Percentiles rank a stretch among this genome's conserved stretches.
Evolutionary conservation across 2,113 vertebrate genomes (phyloP).

Genomic region (Daphoenositta chrysoptera): DNA sequence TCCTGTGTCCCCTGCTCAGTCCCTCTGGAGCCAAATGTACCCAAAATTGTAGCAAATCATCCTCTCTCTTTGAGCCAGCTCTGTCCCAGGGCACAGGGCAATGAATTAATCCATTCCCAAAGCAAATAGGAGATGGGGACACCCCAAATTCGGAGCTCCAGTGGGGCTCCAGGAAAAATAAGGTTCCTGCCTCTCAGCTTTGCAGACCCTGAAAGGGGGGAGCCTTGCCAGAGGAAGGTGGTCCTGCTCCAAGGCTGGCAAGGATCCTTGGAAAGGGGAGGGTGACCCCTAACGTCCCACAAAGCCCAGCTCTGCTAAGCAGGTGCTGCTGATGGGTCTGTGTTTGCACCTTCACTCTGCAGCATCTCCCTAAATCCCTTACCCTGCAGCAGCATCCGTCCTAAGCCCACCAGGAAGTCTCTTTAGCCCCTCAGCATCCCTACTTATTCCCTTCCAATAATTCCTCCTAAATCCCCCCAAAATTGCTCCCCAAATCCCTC

Average conservation of each 20-base stretch:
- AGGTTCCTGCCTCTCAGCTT: not conserved
- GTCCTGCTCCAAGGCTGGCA: not conserved
- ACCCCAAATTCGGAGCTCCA: rapidly evolving
- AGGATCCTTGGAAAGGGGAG: not conserved
- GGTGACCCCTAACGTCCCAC: not conserved
- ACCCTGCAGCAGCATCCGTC: not conserved
- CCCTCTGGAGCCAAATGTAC: not conserved
- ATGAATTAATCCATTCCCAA: not conserved
- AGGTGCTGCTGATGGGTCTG: not conserved
- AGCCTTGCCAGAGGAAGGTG: not conserved
- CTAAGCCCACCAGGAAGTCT: not conserved
- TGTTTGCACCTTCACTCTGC: not conserved
- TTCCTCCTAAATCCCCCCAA: not conserved
- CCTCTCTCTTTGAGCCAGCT: not conserved
- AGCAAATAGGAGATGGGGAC: not conserved
- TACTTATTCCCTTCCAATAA: not conserved
- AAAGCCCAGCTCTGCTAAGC: not conserved
- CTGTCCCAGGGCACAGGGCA: not conserved
- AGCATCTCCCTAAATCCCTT: not conserved
- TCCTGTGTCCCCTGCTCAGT: not conserved
- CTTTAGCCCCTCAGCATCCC: not conserved
- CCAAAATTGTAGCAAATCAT: not conserved
- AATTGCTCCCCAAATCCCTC: not conserved
- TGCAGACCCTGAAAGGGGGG: not conserved
- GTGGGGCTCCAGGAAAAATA: not conserved